Evolutionary conservation across 2,797 vertebrate species (phyloP).

Genomic region (Mormyrops boulengeri): DNA sequence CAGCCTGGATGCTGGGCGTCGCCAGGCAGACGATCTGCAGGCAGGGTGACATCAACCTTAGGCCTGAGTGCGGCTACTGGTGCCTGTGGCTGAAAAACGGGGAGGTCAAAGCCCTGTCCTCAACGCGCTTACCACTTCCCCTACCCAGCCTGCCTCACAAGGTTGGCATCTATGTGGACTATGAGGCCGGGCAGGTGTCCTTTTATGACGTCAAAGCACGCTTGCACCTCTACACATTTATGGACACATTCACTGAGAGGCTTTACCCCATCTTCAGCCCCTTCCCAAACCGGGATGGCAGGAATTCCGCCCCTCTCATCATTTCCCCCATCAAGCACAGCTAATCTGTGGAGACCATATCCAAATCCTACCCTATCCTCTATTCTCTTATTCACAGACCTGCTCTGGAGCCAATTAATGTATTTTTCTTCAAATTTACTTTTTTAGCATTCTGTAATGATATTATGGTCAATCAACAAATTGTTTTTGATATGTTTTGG

Average conservation of each 20-base stretch:
- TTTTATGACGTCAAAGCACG: constrained; percentile 62
- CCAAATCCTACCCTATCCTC: not conserved
- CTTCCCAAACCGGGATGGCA: constrained; percentile 58
- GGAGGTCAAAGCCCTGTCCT: constrained; percentile 57
- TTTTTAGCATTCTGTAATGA: not conserved
- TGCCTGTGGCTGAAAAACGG: constrained; percentile 66
- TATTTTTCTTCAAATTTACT: not conserved
- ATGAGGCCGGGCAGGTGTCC: constrained; percentile 60
- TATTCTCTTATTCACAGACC: not conserved
- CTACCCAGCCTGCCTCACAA: constrained; percentile 44
- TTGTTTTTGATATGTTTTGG: not conserved
- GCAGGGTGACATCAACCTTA: constrained; percentile 69
- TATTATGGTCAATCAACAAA: not conserved
- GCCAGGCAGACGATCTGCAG: constrained; percentile 48
- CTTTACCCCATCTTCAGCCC: constrained; percentile 69
- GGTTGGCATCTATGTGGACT: constrained; percentile 64
- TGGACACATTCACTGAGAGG: constrained; percentile 53
- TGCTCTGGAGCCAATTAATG: not conserved
- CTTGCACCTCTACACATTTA: constrained; percentile 61
- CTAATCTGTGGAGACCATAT: constrained; percentile 33
- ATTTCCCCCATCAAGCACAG: constrained; percentile 54
- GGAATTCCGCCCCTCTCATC: constrained; percentile 48
- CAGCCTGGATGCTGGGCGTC: constrained; percentile 71
- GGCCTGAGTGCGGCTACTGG: constrained; percentile 62
- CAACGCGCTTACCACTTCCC: constrained; percentile 46